A percentile compares a stretch with the other conserved stretches of the same genome.
phyloP scores from a whole-genome alignment of 2,888 invertebrate species.

The Chironomus tentans region DNA sequence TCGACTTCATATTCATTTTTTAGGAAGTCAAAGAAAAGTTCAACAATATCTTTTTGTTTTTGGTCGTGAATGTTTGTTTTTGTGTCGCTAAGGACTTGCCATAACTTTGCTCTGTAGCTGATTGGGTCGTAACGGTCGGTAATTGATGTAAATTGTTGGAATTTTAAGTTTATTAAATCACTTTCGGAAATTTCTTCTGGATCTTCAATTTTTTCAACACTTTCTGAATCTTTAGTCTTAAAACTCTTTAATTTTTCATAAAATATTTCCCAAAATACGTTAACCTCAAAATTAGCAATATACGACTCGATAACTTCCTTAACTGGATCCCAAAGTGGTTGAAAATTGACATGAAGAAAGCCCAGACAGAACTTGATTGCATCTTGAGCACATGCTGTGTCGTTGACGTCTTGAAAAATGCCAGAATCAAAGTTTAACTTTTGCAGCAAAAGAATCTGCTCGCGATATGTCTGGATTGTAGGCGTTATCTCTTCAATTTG shows the following conservation, averaged over 20 bases:
- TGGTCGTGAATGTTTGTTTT: conserved; percentile 62
- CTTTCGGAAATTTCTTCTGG: neutral
- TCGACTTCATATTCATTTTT: conserved; percentile 50
- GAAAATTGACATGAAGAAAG: conserved; percentile 75
- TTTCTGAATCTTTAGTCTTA: neutral
- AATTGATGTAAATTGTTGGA: neutral
- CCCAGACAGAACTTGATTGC: conserved; percentile 74
- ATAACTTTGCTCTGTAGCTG: conserved; percentile 71
- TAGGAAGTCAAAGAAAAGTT: conserved; percentile 67
- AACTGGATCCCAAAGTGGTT: conserved; percentile 79
- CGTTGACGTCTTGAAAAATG: conserved; percentile 46
- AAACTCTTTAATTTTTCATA: neutral
- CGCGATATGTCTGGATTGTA: conserved; percentile 69
- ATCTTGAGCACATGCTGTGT: conserved; percentile 52
- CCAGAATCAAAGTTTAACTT: conserved; percentile 58
- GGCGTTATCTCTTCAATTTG: conserved; percentile 61
- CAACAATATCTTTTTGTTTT: conserved; percentile 69
- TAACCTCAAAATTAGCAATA: conserved; percentile 50
- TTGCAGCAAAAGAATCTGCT: conserved; percentile 63
- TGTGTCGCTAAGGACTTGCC: conserved; percentile 67
- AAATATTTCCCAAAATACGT: conserved; percentile 68
- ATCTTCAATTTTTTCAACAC: neutral
- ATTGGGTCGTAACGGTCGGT: conserved; percentile 56
- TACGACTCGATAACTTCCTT: conserved; percentile 65
- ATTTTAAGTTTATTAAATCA: conserved; percentile 11